phyloP scores from a whole-genome alignment of 2,113 vertebrate species.

The rat (Rattus norvegicus) region DNA sequence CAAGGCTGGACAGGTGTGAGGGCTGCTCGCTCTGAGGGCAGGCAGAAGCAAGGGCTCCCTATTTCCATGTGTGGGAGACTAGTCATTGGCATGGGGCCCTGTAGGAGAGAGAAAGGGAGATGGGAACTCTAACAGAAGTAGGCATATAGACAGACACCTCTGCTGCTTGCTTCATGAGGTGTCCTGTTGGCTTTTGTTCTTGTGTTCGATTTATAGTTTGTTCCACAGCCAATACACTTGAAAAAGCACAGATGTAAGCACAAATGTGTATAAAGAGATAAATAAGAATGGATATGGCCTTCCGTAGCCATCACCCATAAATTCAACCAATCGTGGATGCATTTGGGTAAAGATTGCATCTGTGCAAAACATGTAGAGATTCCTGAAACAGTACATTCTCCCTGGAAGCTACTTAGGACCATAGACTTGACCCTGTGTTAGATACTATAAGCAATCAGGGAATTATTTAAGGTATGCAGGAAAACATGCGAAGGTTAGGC shows the following conservation, averaged over 20 bases:
- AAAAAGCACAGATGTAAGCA: neutral
- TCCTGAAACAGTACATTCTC: neutral
- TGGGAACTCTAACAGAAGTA: constrained; percentile 22
- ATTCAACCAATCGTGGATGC: neutral
- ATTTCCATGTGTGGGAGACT: constrained; percentile 41
- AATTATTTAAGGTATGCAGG: neutral
- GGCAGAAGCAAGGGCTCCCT: neutral
- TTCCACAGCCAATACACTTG: constrained; percentile 29
- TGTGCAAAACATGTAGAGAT: neutral
- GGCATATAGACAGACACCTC: neutral
- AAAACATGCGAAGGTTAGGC: neutral
- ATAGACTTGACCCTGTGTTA: neutral
- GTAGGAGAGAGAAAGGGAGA: constrained; percentile 8
- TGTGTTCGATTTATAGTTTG: neutral
- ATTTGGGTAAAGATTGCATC: neutral
- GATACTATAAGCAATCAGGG: neutral
- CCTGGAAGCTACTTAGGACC: neutral
- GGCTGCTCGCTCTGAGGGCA: neutral
- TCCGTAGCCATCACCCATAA: neutral
- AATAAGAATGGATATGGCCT: neutral
- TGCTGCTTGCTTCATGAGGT: constrained; percentile 30
- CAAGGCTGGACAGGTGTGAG: constrained; percentile 61
- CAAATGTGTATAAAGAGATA: neutral
- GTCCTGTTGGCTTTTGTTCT: neutral
- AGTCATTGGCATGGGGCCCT: constrained; percentile 55